These are phyloP conservation scores for Gibbula magus DNA, from an alignment of 2,888 invertebrate genomes.

Conservation along the genomic window DNA sequence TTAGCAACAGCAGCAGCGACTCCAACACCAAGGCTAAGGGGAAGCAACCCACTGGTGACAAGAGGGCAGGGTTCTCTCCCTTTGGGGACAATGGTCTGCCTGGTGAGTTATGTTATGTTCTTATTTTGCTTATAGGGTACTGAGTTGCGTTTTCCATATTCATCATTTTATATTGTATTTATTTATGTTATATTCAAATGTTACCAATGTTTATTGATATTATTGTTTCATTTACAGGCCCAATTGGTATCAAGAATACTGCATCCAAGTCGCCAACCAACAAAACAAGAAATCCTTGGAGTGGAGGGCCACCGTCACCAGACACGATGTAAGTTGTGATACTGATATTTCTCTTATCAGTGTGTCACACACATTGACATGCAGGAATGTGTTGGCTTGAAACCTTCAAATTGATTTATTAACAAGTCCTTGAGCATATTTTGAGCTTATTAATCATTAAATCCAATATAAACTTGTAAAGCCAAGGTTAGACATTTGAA, in stretches of 20 bases:
- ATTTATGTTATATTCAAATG: background rate
- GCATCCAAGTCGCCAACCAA: slow-evolving; percentile 1
- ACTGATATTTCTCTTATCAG: background rate
- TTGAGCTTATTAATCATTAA: no score
- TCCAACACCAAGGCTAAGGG: slow-evolving; percentile 45
- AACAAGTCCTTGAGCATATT: no score
- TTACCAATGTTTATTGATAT: background rate
- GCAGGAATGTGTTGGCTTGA: background rate
- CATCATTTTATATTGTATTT: background rate
- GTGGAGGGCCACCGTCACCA: slow-evolving; percentile 26
- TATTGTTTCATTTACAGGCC: background rate
- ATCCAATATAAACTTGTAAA: no score
- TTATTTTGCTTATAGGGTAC: background rate
- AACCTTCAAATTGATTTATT: no score
- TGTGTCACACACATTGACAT: background rate
- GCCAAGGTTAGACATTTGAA: no score
- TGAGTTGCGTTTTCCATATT: background rate
- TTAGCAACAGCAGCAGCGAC: slow-evolving; percentile 57
- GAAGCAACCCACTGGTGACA: background rate
- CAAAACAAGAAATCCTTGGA: slow-evolving; percentile 28
- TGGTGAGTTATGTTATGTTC: slow-evolving; percentile 29
- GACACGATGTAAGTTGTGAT: slow-evolving; percentile 21
- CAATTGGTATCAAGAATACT: slow-evolving; percentile 13
- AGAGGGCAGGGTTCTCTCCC: slow-evolving; percentile 45
- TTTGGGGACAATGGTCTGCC: slow-evolving; percentile 51